phyloP scores from a whole-genome alignment of 2,797 vertebrate species.

The Scolopax bukidnonensis region DNA sequence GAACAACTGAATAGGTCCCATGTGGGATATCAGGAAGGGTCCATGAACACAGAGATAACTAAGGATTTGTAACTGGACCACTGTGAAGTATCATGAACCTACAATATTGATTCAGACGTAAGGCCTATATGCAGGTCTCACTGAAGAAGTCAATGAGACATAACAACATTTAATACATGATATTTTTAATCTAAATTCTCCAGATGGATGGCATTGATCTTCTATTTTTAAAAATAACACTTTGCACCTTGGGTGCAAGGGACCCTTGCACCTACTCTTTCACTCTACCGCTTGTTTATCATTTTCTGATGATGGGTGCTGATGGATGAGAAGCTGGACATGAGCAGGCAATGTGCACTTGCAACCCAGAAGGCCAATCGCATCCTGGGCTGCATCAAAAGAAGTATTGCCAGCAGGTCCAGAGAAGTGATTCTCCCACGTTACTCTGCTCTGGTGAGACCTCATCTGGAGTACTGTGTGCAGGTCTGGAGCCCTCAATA shows the following conservation, averaged over 20 bases:
- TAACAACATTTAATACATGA: background rate
- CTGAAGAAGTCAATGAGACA: background rate
- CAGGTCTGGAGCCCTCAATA: too few species aligned
- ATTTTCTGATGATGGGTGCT: background rate
- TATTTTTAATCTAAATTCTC: background rate
- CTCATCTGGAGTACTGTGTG: too few species aligned
- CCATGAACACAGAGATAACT: background rate
- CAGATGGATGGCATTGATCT: background rate
- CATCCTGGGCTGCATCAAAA: too few species aligned
- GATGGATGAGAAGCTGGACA: too few species aligned
- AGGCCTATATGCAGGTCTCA: background rate
- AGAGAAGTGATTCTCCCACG: too few species aligned
- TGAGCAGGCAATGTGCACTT: too few species aligned
- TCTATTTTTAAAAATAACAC: background rate
- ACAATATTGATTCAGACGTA: background rate
- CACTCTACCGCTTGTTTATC: background rate
- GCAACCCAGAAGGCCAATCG: too few species aligned
- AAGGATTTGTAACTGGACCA: background rate
- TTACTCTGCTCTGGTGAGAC: too few species aligned
- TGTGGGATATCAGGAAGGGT: background rate
- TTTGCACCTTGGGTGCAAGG: too few species aligned
- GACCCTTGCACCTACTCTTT: background rate
- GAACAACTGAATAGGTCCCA: background rate
- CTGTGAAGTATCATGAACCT: background rate
- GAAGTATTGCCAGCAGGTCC: too few species aligned